Percentiles rank a stretch among this genome's conserved stretches.
Evolutionary conservation across 2,888 invertebrate species (phyloP).

Genomic region (Ornithoptera alexandrae): DNA sequence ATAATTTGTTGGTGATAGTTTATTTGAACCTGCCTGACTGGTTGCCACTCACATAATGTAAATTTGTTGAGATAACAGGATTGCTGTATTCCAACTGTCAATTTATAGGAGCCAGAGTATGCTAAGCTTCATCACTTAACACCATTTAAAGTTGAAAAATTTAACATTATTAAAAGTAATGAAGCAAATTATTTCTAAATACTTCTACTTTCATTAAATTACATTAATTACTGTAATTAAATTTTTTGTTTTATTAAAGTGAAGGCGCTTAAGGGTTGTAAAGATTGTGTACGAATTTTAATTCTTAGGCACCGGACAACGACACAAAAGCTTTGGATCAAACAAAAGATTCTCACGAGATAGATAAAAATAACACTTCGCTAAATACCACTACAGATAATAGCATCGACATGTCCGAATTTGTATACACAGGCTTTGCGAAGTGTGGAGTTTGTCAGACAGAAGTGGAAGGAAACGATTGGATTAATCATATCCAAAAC

Average conservation of each 20-base stretch:
- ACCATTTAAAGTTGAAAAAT: too few species aligned
- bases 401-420: not conserved
- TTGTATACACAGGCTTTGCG: constrained; percentile 28
- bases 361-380: constrained; percentile 4
- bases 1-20: too few species aligned
- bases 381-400: not conserved
- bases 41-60: too few species aligned
- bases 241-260: not conserved
- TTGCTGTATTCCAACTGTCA: too few species aligned
- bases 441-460: constrained; percentile 62
- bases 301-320: not conserved
- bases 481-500: constrained; percentile 72
- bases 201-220: not conserved
- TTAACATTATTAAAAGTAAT: too few species aligned
- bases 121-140: too few species aligned
- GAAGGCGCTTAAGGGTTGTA: too few species aligned
- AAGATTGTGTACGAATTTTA: not conserved
- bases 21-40: too few species aligned
- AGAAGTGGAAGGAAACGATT: constrained; percentile 54
- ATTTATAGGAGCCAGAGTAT: too few species aligned
- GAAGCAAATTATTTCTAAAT: too few species aligned
- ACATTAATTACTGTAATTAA: not conserved
- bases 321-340: not conserved
- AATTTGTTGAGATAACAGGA: too few species aligned
- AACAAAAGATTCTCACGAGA: not conserved